Percentiles rank a stretch among this genome's conserved stretches.
Conservation (phyloP, 2,113 vertebrate genomes). For the Pseudorhombus dupliciocellatus region DNA sequence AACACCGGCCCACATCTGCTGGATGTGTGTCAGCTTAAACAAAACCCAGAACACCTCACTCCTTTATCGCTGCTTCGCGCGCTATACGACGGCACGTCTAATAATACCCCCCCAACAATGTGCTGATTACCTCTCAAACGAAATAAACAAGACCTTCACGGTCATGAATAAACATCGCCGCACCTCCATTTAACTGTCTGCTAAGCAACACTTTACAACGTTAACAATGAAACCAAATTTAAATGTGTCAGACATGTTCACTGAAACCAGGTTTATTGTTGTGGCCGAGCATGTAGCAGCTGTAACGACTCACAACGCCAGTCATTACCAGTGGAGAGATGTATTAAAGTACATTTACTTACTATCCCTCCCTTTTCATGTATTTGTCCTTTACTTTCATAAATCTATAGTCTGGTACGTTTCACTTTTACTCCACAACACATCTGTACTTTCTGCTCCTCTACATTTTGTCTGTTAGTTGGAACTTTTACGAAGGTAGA, state of each 20-base stretch:
- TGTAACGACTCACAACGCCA: too few relatives aligned
- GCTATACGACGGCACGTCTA: not conserved
- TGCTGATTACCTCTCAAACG: not conserved
- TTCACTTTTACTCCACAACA: not conserved
- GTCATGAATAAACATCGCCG: conserved; percentile 13
- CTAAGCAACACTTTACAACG: not conserved
- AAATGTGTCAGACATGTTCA: not conserved
- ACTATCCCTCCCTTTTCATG: not conserved
- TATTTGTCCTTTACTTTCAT: not conserved
- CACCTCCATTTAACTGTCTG: not conserved
- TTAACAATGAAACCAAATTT: not conserved
- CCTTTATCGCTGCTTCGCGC: not conserved
- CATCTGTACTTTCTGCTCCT: too few relatives aligned
- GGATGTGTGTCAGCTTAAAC: not conserved
- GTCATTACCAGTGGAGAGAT: not conserved
- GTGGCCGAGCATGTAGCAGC: not conserved
- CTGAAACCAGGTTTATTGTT: not conserved
- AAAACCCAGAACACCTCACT: not conserved
- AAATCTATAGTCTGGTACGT: too few relatives aligned
- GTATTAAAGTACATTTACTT: not conserved
- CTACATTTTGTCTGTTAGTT: not conserved
- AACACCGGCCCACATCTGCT: not conserved
- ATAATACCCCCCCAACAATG: not conserved
- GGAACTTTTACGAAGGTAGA: too few relatives aligned
- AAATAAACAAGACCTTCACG: not conserved